Evolutionary conservation across 2,113 vertebrate genomes (phyloP), one percentile per base, ranked within the genome.

Genomic region (Centropus unirufus): DNA sequence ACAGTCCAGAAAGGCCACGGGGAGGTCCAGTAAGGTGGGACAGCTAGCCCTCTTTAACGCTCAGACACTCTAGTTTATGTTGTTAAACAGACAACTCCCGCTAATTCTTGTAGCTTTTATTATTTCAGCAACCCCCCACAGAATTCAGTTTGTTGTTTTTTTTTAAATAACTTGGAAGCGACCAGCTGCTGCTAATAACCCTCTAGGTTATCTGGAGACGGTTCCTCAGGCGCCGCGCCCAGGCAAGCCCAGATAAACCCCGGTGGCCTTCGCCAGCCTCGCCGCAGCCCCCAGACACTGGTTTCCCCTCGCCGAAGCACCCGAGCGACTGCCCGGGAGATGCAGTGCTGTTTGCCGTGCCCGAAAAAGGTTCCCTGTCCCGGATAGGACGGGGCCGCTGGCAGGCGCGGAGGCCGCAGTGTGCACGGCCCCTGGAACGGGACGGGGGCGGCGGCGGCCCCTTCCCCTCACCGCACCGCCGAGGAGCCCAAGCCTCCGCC

Each of bases 191-290:
- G 17, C 3, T 14, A 58, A 59, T 0, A 36, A 2, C 61, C 27
- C 12, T 12, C 3, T 2, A 2, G 4, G 19, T 21, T 49, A 66
- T 1, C 6, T 6, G 29, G 12, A 11, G 4, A 46, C 7, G 6
- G 30, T 11, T 26, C 11, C 7, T 5, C 34, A 36, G 14, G 8
- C 34, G 27, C 0, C 19, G 5, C 51, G 29, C 46, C 51, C 14
- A 1, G 0, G 8, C 36, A 21, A n/a, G 18, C 51, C 34, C 23
- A 39, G 16, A 5, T 1, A n/a, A 24, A 34, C 1, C 15, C 36
- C 1, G 5, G 16, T 2, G 17, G 42, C 32, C 8, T 14, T 12
- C 32, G 5, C 24, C 30, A 44, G 26, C 24, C 13, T 26, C 14
- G 26, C 51, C 14, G 24, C 51, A 52, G 51, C 21, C 22, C 21